A percentile compares a stretch with the other conserved stretches of the same genome.
Evolutionary conservation across 2,113 vertebrate genomes (phyloP).

Genomic region (Lophura nycthemera): DNA sequence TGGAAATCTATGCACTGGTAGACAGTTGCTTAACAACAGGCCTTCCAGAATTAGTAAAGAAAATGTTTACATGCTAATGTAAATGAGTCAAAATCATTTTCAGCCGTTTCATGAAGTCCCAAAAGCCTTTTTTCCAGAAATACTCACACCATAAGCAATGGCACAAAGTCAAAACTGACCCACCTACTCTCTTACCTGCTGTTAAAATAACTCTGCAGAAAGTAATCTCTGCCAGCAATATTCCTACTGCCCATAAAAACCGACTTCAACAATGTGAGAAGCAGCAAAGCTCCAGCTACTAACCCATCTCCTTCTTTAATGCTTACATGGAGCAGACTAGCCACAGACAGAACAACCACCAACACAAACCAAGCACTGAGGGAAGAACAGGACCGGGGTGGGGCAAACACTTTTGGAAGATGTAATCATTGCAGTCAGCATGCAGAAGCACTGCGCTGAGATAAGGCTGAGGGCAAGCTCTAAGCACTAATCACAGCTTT

Average conservation of each 20-base stretch:
- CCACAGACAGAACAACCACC: neutral
- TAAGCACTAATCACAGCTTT: neutral
- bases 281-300: conserved; percentile 1
- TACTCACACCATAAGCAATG: neutral
- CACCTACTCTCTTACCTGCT: neutral
- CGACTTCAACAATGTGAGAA: neutral
- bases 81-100: neutral
- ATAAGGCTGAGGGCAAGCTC: neutral
- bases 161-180: neutral
- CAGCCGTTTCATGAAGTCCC: neutral
- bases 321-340: neutral
- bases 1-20: neutral
- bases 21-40: neutral
- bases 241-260: neutral
- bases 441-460: neutral
- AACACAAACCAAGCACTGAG: neutral
- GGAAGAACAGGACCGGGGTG: neutral
- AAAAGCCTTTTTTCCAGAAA: neutral
- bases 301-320: neutral
- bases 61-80: neutral
- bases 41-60: neutral
- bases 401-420: neutral
- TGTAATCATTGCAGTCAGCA: neutral
- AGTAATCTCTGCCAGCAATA: neutral
- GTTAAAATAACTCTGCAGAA: neutral